Conservation (phyloP, 2,888 invertebrate genomes). For the Cosmia trapezina region DNA sequence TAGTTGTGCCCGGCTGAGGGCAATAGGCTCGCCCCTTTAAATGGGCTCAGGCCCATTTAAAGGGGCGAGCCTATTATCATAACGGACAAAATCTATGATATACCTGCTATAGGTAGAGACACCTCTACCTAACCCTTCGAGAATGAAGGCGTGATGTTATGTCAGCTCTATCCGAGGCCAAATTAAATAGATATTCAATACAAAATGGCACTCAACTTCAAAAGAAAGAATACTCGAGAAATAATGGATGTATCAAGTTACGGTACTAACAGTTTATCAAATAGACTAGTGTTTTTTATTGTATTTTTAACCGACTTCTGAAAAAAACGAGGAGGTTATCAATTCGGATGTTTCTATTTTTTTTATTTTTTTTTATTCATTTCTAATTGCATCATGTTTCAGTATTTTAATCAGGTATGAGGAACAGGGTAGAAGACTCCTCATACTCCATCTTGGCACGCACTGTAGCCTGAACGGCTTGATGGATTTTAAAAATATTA, state of each 20-base stretch:
- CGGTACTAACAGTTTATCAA: conserved; percentile 8
- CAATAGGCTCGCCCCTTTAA: background rate
- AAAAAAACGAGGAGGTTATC: too few species aligned
- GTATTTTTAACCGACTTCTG: too few species aligned
- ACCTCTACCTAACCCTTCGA: background rate
- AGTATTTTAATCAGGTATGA: background rate
- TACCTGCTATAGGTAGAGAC: background rate
- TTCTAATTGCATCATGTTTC: conserved; percentile 9
- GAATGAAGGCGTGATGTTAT: too few species aligned
- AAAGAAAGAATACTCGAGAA: conserved; percentile 28
- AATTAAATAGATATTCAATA: conserved; percentile 25
- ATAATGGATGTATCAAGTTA: conserved; percentile 41
- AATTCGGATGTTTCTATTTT: too few species aligned
- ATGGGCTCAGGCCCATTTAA: too few species aligned
- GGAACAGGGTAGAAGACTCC: background rate
- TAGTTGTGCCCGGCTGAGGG: background rate
- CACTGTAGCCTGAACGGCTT: too few species aligned
- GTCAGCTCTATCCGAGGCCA: background rate
- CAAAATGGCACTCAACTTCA: conserved; percentile 8
- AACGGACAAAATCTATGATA: too few species aligned
- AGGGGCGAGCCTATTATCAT: too few species aligned
- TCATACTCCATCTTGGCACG: too few species aligned
- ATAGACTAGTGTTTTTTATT: background rate
- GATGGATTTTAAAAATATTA: too few species aligned
- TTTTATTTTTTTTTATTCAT: too few species aligned